Evolutionary conservation across 2,888 invertebrate species (phyloP), one percentile per base, ranked within the genome.

Genomic region (Spodoptera picta): DNA sequence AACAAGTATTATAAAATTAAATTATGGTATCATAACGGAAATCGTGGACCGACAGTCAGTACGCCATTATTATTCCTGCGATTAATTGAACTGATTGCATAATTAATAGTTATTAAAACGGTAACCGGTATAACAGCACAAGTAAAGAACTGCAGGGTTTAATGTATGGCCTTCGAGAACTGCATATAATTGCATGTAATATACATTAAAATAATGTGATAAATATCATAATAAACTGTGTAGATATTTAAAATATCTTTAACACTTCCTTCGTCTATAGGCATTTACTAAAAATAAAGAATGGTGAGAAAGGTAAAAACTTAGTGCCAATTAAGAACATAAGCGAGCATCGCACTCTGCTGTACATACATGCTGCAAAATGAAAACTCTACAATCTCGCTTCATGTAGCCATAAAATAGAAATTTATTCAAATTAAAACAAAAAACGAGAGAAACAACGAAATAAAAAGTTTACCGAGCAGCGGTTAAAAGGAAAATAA

Each of bases 401-500:
- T 77, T 56, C 71, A 75, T 67, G 71, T 71, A 66, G 50, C 66
- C 73, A 75, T 80, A 73, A 77, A 78, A 76, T 69, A 76, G 64
- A 77, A 79, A 79, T 56, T 80, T 79, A 73, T 68, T 67, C 66
- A 69, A 80, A 80, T 76, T 80, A 76, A 44, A 71, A 58, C 60
- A 65, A 65, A 79, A 79, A 73, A 23, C 65, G 41, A 48, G 44
- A 74, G 77, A 80, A 76, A 80, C 79, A 82, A 80, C 80, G 65
- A 77, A 80, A 81, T 82, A 78, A 81, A 83, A 83, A 85, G 77
- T 82, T 83, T 82, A 75, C 73, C 63, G 75, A 83, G 74, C 77
- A 81, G 79, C 75, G 81, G 81, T 81, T 80, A 77, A 83, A 75
- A 81, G 77, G 71, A 79, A 84, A 84, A 85, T 81, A 83, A 86